Percentiles rank a stretch among this genome's conserved stretches.
phyloP scores from a whole-genome alignment of 2,113 vertebrate species.

The Tretioscincus oriximinensis region DNA sequence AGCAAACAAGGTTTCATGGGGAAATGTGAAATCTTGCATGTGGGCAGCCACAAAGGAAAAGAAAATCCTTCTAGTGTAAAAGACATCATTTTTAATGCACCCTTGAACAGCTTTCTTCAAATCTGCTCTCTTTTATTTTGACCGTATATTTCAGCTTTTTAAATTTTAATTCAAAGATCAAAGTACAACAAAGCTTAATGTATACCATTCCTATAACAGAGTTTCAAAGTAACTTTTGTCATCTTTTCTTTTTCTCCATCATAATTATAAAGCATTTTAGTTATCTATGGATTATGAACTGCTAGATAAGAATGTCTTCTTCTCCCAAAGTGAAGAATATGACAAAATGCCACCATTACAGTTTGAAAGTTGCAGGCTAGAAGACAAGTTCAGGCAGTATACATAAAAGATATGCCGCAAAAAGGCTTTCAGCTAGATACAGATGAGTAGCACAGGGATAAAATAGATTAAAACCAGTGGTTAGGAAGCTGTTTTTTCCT shows the following conservation, averaged over 20 bases:
- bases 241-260: neutral
- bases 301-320: neutral
- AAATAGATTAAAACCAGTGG: constrained; percentile 8
- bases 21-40: too few relatives aligned
- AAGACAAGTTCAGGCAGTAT: neutral
- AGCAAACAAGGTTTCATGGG: too few relatives aligned
- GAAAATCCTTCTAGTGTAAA: too few relatives aligned
- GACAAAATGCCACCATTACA: neutral
- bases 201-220: neutral
- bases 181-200: neutral
- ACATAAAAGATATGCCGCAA: neutral
- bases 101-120: neutral
- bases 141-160: neutral
- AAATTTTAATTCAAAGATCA: neutral
- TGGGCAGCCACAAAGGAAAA: neutral
- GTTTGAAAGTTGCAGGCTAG: neutral
- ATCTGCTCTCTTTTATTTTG: neutral
- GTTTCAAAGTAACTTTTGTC: neutral
- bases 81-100: too few relatives aligned
- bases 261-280: neutral
- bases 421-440: neutral
- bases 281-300: neutral
- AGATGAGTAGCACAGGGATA: neutral
- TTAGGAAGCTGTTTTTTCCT: neutral
- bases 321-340: neutral